These are phyloP conservation scores for Chionomys nivalis DNA, from an alignment of 2,113 vertebrate genomes.

Conservation along the genomic window DNA sequence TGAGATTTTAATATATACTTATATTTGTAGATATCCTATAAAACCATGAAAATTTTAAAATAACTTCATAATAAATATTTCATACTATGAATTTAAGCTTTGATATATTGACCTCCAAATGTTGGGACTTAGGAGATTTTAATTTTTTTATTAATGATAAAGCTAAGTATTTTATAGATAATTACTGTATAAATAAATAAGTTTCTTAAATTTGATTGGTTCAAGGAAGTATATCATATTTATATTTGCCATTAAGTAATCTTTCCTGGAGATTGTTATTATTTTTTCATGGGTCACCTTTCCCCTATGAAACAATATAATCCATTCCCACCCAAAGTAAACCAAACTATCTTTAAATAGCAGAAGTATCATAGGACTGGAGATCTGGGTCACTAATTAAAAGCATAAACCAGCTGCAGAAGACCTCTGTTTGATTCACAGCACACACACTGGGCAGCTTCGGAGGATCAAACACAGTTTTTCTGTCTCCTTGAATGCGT, in stretches of 20 bases:
- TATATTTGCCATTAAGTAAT: not conserved
- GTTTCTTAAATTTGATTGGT: not conserved
- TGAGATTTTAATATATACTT: not conserved
- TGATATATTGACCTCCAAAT: not conserved
- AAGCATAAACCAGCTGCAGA: not conserved
- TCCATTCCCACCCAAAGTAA: not conserved
- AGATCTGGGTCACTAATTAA: not conserved
- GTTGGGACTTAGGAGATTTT: not conserved
- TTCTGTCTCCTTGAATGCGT: not conserved
- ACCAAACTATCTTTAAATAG: not conserved
- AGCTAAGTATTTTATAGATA: not conserved
- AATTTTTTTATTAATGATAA: not conserved
- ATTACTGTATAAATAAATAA: not conserved
- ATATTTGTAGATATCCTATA: too few relatives aligned
- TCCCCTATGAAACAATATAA: not conserved
- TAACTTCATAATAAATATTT: not conserved
- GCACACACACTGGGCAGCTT: not conserved
- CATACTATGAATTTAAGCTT: not conserved
- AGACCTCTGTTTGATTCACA: too few relatives aligned
- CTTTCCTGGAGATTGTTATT: not conserved
- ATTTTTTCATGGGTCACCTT: not conserved
- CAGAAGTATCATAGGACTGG: not conserved
- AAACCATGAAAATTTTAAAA: too few relatives aligned
- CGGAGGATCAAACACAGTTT: not conserved
- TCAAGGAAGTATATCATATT: not conserved